phyloP scores from a whole-genome alignment of 2,797 vertebrate species.

The Galago senegalensis region DNA sequence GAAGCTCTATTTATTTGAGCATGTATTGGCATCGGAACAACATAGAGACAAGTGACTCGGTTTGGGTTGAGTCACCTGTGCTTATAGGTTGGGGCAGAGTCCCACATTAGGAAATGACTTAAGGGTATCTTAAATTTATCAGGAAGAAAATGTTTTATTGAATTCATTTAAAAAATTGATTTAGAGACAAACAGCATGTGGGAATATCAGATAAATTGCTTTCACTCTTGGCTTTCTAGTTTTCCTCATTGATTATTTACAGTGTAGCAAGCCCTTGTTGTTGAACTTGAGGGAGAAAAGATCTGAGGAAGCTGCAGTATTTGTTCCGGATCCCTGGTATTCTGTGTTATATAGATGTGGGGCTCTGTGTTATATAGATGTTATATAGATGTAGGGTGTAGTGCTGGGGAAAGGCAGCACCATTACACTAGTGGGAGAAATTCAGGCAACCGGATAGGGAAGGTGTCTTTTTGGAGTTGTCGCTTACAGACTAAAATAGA shows the following conservation, averaged over 20 bases:
- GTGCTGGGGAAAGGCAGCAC: background rate
- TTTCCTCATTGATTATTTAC: background rate
- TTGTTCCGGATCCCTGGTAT: background rate
- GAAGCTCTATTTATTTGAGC: background rate
- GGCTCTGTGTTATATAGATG: background rate
- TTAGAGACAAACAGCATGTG: background rate
- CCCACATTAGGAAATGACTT: conserved; percentile 5
- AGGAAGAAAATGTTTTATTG: background rate
- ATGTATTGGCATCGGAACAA: background rate
- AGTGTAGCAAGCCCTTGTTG: background rate
- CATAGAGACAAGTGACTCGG: background rate
- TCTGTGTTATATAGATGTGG: background rate
- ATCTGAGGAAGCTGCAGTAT: background rate
- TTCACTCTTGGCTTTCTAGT: conserved; percentile 25
- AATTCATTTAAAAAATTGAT: background rate
- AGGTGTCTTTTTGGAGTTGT: background rate
- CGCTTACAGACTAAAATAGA: background rate
- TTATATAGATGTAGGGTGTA: background rate
- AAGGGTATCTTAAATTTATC: background rate
- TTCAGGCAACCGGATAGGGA: background rate
- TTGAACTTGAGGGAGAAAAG: background rate
- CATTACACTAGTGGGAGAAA: background rate
- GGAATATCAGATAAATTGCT: background rate
- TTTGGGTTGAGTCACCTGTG: background rate
- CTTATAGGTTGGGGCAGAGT: background rate